Percentiles rank a stretch among this genome's conserved stretches.
Evolutionary conservation across 1,140 invertebrate species (phyloP).

Genomic region (Parapsyche elsis): DNA sequence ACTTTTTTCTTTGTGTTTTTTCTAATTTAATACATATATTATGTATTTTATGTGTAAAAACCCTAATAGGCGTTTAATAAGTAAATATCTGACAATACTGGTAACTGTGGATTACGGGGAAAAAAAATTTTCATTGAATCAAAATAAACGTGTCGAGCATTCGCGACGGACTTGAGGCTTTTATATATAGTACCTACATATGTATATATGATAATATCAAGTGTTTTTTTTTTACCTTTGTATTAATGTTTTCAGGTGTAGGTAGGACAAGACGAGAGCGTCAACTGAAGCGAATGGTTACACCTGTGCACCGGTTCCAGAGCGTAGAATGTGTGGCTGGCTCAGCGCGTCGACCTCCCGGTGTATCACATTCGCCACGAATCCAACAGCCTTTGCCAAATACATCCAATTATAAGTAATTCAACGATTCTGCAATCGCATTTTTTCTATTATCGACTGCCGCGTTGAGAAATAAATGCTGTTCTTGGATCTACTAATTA

Average conservation of each 20-base stretch:
- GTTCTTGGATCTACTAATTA: too few species aligned
- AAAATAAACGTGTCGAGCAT: background rate
- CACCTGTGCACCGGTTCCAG: slow-evolving; percentile 75
- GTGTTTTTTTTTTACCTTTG: background rate
- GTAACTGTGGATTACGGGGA: too few species aligned
- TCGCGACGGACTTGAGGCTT: background rate
- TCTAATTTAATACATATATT: too few species aligned
- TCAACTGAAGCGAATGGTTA: slow-evolving; percentile 72
- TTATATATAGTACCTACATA: too few species aligned
- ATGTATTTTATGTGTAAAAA: too few species aligned
- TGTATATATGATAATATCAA: too few species aligned
- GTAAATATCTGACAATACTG: too few species aligned
- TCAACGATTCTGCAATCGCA: background rate
- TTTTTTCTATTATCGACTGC: background rate
- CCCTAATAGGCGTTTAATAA: too few species aligned
- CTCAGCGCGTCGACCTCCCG: slow-evolving; percentile 66
- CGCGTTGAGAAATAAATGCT: too few species aligned
- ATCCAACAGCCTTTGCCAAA: slow-evolving; percentile 38
- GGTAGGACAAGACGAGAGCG: slow-evolving; percentile 59
- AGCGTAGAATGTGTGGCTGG: slow-evolving; percentile 69
- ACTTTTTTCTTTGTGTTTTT: too few species aligned
- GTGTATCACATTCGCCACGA: slow-evolving; percentile 52
- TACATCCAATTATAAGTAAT: slow-evolving; percentile 39
- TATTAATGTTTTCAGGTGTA: slow-evolving; percentile 53
- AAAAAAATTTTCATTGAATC: too few species aligned